A percentile compares a stretch with the other conserved stretches of the same genome.
Evolutionary conservation across 2,797 vertebrate genomes (phyloP).

Genomic region (Gorsachius magnificus): DNA sequence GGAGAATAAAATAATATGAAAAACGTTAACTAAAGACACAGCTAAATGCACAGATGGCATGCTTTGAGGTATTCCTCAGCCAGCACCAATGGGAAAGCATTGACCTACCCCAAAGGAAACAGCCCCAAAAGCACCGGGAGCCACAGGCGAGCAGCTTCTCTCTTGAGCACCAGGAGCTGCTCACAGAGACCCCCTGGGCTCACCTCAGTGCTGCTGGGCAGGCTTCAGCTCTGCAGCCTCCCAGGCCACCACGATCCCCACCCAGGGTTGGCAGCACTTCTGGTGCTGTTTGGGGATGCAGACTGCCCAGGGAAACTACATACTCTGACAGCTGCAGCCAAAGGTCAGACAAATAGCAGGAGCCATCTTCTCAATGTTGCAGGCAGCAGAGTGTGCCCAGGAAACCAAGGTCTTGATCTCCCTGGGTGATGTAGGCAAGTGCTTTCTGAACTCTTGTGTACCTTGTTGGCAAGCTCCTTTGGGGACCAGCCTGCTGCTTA

Average conservation of each 20-base stretch:
- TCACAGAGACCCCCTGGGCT: background rate
- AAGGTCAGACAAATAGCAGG: background rate
- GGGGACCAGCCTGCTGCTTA: background rate
- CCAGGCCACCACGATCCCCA: accelerated
- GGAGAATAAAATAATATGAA: background rate
- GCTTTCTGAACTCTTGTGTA: background rate
- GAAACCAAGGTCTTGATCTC: background rate
- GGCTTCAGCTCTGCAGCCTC: background rate
- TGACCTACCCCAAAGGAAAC: background rate
- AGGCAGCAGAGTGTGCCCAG: background rate
- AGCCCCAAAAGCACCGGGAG: background rate
- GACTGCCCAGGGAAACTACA: background rate
- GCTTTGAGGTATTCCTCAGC: background rate
- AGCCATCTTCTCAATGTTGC: background rate
- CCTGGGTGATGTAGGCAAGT: background rate
- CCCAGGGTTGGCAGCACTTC: background rate
- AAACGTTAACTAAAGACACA: background rate
- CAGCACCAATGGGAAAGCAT: background rate
- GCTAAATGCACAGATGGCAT: background rate
- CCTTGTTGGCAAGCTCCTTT: background rate
- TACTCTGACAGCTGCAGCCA: background rate
- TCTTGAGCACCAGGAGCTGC: background rate
- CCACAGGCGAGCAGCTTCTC: background rate
- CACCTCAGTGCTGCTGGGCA: background rate
- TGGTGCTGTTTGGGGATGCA: background rate